Base-by-base conservation (phyloP, 2,797 vertebrate genomes). In the Takifugu rubripes region DNA sequence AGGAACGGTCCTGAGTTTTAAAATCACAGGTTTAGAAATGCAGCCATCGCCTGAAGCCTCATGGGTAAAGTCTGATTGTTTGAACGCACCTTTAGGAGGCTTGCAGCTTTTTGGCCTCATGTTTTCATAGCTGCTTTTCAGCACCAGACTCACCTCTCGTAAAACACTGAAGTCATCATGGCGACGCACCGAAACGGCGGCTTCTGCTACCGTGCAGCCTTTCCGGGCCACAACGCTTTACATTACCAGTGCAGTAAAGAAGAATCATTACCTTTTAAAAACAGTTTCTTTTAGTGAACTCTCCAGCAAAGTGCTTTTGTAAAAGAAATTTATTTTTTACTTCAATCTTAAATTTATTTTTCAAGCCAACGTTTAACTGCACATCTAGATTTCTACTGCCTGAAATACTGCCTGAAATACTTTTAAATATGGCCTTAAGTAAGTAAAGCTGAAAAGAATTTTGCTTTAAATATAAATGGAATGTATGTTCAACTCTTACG, bases 71-170 rank as follows among this genome's bases (percentile, higher is more conserved):
- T 44, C 43, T 17, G 43, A 16, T 10, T 17, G 5, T 40, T 40
- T 40, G 36, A 40, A 40, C 10, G 11, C 36, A 14, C 3, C 36
- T 14, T 40, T 14, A 10, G 14, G 36, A 14, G 12, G 36, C 36
- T 40, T 36, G 14, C 36, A 40, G 36, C 58, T 49, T n/a, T 55
- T 77, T 62, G 63, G 69, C 55, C 62, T 27, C 9, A 48, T 79
- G 60, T 82, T 82, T 82, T 74, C 55, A 64, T 77, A 81, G 76
- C 75, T 81, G 78, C 17, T 33, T 68, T 56, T 70, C 31, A 60
- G 52, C 61, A 16, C 33, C 42, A 16, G 61, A 65, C 70, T 70
- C 66, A 69, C 59, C 64, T 63, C 61, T 65, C 11, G 10, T 74
- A 65, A 78, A 71, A 52, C 56, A 27, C 57, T 70, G 64, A 76